Conservation (phyloP, 2,888 invertebrate genomes). For the Caenorhabditis wallacei region DNA sequence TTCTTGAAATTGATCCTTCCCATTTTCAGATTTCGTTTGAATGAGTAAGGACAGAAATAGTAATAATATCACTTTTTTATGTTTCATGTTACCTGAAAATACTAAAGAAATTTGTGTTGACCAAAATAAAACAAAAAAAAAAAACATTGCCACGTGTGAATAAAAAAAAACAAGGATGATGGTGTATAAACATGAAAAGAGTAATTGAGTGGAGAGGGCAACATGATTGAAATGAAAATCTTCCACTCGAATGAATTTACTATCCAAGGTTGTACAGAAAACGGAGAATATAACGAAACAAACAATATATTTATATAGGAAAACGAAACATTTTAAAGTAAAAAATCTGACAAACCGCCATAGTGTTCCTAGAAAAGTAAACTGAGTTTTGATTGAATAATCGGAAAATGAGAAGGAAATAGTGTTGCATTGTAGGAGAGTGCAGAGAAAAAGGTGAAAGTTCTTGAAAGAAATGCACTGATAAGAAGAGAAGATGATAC, state of each 20-base stretch:
- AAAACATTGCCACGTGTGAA: background rate
- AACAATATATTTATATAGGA: conserved; percentile 42
- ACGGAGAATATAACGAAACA: conserved; percentile 44
- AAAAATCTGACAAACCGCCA: conserved; percentile 13
- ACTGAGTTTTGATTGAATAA: conserved; percentile 34
- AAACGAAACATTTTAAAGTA: conserved; percentile 26
- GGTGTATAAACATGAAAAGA: conserved; percentile 24
- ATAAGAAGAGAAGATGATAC: conserved; percentile 47
- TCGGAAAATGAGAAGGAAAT: conserved; percentile 20
- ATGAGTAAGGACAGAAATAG: conserved; percentile 24
- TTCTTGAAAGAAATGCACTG: conserved; percentile 46
- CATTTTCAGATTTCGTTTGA: background rate
- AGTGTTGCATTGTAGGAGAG: conserved; percentile 5
- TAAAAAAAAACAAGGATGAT: conserved; percentile 42
- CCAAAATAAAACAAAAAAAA: conserved; percentile 1
- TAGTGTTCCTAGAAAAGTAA: conserved; percentile 34
- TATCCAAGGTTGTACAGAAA: conserved; percentile 50
- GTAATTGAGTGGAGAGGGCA: conserved; percentile 53
- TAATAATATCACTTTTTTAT: conserved; percentile 49
- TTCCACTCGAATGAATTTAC: conserved; percentile 54
- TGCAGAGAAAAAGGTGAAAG: conserved; percentile 27
- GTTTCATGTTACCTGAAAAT: conserved; percentile 52
- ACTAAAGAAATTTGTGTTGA: too few species aligned
- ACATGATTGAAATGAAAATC: conserved; percentile 29
- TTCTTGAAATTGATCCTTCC: conserved; percentile 4